phyloP scores from a whole-genome alignment of 1,140 invertebrate genomes.

The Ips nitidus region DNA sequence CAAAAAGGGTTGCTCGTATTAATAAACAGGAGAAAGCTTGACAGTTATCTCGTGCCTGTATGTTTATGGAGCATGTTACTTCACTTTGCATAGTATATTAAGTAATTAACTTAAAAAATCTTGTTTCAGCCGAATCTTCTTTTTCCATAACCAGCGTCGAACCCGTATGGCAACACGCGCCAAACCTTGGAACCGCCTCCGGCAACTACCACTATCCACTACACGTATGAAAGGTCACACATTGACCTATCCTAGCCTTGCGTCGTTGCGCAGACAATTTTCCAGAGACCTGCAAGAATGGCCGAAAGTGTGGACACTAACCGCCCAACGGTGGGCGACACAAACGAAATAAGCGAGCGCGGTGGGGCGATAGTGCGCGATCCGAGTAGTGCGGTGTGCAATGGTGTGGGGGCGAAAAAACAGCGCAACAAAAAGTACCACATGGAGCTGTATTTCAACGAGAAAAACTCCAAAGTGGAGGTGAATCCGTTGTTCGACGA shows the following conservation, averaged over 20 bases:
- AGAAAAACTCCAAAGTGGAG: slow-evolving; percentile 34
- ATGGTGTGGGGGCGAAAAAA: slow-evolving; percentile 7
- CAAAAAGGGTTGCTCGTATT: too few relatives aligned
- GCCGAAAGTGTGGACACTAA: slow-evolving; percentile 45
- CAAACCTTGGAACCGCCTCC: slow-evolving; percentile 32
- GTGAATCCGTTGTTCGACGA: slow-evolving; percentile 31
- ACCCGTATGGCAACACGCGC: slow-evolving; percentile 46
- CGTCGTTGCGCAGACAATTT: slow-evolving; percentile 48
- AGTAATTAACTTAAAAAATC: neutral
- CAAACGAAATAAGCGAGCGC: slow-evolving; percentile 28
- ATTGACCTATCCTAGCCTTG: slow-evolving; percentile 35
- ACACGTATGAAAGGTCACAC: slow-evolving; percentile 46
- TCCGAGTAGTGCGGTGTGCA: slow-evolving; percentile 17
- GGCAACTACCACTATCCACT: slow-evolving; percentile 30
- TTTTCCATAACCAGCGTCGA: slow-evolving; percentile 35
- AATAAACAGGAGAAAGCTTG: too few relatives aligned
- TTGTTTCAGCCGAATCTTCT: slow-evolving; percentile 44
- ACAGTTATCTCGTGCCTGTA: too few relatives aligned
- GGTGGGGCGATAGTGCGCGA: neutral
- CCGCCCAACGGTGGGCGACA: slow-evolving; percentile 28
- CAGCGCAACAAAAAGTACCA: slow-evolving; percentile 19
- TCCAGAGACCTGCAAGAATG: slow-evolving; percentile 50
- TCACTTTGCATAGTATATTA: too few relatives aligned
- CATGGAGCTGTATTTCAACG: slow-evolving; percentile 30
- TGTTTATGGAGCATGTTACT: too few relatives aligned